These are phyloP conservation scores for Scaptomyza flava DNA, from an alignment of 2,888 invertebrate species.

Conservation along the genomic window DNA sequence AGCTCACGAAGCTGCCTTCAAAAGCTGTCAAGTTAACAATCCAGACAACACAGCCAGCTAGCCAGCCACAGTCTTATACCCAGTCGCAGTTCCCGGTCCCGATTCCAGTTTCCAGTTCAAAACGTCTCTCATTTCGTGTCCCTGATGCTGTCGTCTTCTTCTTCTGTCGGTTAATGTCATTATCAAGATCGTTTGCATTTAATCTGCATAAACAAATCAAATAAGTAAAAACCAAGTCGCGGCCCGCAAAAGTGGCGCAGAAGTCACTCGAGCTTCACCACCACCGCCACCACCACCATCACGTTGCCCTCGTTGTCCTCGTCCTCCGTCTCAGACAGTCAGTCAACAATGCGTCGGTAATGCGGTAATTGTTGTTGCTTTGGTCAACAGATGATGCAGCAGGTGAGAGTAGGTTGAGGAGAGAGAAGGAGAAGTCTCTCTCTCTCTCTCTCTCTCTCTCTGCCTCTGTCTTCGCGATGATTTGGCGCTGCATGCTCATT, in stretches of 20 bases:
- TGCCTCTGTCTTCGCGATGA: slow-evolving; percentile 3
- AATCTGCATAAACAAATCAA: slow-evolving; percentile 82
- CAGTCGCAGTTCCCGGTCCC: slow-evolving; percentile 27
- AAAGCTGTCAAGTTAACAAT: slow-evolving; percentile 83
- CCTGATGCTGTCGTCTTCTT: slow-evolving; percentile 61
- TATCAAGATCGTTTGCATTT: slow-evolving; percentile 83
- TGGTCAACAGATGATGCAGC: slow-evolving; percentile 36
- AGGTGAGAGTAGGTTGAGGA: slow-evolving; percentile 18
- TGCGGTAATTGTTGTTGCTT: slow-evolving; percentile 76
- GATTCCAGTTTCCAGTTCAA: slow-evolving; percentile 48
- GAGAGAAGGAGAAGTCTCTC: slow-evolving; percentile 3
- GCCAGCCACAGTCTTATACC: slow-evolving; percentile 13
- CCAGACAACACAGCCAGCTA: slow-evolving; percentile 60
- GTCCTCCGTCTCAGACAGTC: slow-evolving; percentile 39
- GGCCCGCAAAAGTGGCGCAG: slow-evolving; percentile 71
- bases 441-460: slow-evolving; percentile 13
- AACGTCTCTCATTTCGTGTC: slow-evolving; percentile 54
- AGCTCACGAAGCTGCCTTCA: slow-evolving; percentile 76
- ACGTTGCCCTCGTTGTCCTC: slow-evolving; percentile 46
- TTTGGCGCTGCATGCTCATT: slow-evolving; percentile 6
- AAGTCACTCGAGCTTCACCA: slow-evolving; percentile 55
- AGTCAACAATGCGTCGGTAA: slow-evolving; percentile 75
- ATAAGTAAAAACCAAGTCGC: slow-evolving; percentile 66
- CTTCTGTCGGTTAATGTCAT: slow-evolving; percentile 83
- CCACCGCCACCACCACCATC: slow-evolving; percentile 15